These are phyloP conservation scores for Tanytarsus gracilentus DNA, from an alignment of 2,888 invertebrate species.

Conservation along the genomic window DNA sequence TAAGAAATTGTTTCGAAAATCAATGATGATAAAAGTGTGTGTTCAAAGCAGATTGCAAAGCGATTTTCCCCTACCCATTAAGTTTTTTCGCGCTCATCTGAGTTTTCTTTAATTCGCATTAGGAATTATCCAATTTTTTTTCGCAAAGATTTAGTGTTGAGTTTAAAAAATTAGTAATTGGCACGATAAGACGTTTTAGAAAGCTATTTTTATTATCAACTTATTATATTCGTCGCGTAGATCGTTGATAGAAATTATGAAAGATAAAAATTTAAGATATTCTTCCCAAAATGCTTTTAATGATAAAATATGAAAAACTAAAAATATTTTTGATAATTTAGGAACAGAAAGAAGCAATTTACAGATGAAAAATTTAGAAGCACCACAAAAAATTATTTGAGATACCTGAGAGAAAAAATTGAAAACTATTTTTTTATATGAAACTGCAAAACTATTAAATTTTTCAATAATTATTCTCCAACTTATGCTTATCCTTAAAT, in stretches of 20 bases:
- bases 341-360: too few species aligned
- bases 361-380: too few species aligned
- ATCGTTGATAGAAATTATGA: neutral
- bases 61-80: too few species aligned
- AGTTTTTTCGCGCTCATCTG: too few species aligned
- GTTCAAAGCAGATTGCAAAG: slow-evolving; percentile 20
- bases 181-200: neutral
- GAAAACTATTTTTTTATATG: too few species aligned
- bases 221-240: neutral
- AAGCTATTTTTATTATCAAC: neutral
- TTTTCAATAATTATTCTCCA: too few species aligned
- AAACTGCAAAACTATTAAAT: too few species aligned
- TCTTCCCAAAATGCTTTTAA: neutral
- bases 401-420: too few species aligned
- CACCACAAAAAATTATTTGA: too few species aligned
- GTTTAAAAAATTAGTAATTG: neutral
- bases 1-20: neutral
- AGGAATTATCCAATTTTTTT: neutral
- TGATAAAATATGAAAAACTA: neutral
- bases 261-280: neutral
- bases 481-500: too few species aligned
- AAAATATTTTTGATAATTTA: neutral
- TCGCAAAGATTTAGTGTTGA: neutral
- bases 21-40: slow-evolving; percentile 21
- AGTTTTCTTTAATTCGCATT: neutral